Percentiles rank a stretch among this genome's conserved stretches.
Conservation (phyloP, 2,888 invertebrate species). For the Phyllotreta striolata region DNA sequence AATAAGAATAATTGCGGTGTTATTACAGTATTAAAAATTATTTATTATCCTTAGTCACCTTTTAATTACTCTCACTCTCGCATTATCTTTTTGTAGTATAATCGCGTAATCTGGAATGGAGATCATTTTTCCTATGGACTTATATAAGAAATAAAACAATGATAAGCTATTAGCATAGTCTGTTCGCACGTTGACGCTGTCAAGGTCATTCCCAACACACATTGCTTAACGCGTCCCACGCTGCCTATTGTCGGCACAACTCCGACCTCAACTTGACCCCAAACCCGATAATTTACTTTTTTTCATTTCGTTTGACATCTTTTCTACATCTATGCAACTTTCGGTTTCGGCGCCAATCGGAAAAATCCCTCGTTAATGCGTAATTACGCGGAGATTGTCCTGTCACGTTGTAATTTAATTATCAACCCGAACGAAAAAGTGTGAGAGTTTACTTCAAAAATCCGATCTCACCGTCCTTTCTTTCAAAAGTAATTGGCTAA, state of each 20-base stretch:
- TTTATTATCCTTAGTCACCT: conserved; percentile 29
- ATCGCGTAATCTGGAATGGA: conserved; percentile 38
- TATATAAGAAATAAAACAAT: conserved; percentile 44
- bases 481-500: conserved; percentile 45
- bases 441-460: conserved; percentile 18
- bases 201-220: conserved; percentile 54
- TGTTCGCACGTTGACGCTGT: conserved; percentile 55
- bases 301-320: conserved; percentile 32
- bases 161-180: conserved; percentile 49
- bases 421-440: background rate
- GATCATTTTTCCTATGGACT: conserved; percentile 38
- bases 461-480: conserved; percentile 12
- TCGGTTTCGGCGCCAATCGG: conserved; percentile 6
- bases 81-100: conserved; percentile 31
- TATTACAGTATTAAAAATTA: conserved; percentile 28
- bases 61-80: conserved; percentile 35
- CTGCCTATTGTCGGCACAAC: conserved; percentile 44
- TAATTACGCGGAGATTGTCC: conserved; percentile 4
- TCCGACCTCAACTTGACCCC: conserved; percentile 54
- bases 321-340: conserved; percentile 10
- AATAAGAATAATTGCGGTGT: conserved; percentile 10
- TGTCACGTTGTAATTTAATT: conserved; percentile 10
- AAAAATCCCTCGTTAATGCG: background rate
- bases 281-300: conserved; percentile 30
- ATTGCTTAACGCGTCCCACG: conserved; percentile 52